Conservation (phyloP, 1,140 invertebrate species). For the Galleria mellonella region DNA sequence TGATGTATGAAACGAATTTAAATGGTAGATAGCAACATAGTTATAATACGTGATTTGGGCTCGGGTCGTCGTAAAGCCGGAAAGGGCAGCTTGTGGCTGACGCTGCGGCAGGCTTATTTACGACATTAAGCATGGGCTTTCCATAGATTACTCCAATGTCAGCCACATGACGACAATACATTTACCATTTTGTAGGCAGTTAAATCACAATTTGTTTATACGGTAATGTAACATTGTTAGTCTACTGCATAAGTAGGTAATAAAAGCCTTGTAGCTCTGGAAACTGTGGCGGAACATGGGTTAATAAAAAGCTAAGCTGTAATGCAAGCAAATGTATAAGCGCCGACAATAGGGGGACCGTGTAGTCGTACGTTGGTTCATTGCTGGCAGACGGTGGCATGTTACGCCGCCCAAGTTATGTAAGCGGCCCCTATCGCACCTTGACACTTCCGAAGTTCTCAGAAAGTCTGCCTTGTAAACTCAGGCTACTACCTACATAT, state of each 20-base stretch:
- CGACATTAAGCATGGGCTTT: slow-evolving; percentile 15
- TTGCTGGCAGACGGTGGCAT: slow-evolving; percentile 10
- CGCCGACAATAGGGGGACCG: slow-evolving; percentile 18
- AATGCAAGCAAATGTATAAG: slow-evolving; percentile 31
- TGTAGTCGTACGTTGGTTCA: slow-evolving; percentile 5
- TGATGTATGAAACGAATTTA: too few species aligned
- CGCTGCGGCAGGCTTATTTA: slow-evolving; percentile 25
- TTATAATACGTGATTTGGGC: too few species aligned
- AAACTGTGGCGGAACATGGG: slow-evolving; percentile 5
- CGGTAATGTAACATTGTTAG: background rate
- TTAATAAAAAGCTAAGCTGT: slow-evolving; percentile 24
- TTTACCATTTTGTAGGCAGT: background rate
- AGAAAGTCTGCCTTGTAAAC: slow-evolving; percentile 13
- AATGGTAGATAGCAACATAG: too few species aligned
- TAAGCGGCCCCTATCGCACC: slow-evolving; percentile 31
- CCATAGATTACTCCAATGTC: slow-evolving; percentile 4
- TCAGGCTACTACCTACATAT: background rate
- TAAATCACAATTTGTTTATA: too few species aligned
- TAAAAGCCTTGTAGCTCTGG: slow-evolving; percentile 16
- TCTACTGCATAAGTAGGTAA: background rate
- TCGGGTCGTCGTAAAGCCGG: slow-evolving; percentile 22
- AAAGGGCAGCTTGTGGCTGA: slow-evolving; percentile 16
- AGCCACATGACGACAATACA: slow-evolving; percentile 1
- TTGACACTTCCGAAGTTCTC: slow-evolving; percentile 35
- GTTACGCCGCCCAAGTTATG: slow-evolving; percentile 38